phyloP scores from a whole-genome alignment of 2,888 invertebrate species.

The Drosophila robusta region DNA sequence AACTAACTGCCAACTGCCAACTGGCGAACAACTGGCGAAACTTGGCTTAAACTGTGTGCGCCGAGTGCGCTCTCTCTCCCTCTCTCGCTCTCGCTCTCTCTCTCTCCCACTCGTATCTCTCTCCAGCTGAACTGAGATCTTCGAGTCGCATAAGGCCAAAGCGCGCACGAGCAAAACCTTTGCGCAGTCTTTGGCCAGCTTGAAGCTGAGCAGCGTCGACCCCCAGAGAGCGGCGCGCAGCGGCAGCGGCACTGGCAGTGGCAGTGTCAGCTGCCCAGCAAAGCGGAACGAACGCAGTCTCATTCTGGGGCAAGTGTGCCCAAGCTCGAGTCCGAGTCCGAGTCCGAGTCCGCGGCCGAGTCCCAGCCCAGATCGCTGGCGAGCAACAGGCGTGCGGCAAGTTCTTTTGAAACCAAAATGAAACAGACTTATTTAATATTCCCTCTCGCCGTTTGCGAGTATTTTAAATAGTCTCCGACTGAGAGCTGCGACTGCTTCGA shows the following conservation, averaged over 20 bases:
- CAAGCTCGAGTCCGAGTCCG: conserved; percentile 13
- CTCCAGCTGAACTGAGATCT: conserved; percentile 38
- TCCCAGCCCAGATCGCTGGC: conserved; percentile 6
- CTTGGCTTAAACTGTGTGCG: conserved; percentile 53
- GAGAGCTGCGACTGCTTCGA: background rate
- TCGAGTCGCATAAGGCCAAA: conserved; percentile 73
- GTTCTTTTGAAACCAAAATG: conserved; percentile 74
- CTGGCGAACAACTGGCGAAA: conserved; percentile 45
- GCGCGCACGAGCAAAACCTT: conserved; percentile 72
- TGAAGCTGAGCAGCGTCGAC: conserved; percentile 43
- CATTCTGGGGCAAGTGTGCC: conserved; percentile 59
- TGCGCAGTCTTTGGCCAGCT: conserved; percentile 67
- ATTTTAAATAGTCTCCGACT: conserved; percentile 28
- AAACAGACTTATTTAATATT: conserved; percentile 78
- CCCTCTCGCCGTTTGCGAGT: conserved; percentile 43
- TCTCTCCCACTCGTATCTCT: conserved; percentile 15
- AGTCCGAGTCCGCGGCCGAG: background rate
- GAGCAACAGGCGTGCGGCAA: conserved; percentile 62
- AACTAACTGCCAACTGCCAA: conserved; percentile 60
- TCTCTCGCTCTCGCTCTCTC: conserved; percentile 20
- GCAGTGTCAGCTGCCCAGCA: conserved; percentile 70
- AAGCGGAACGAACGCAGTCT: conserved; percentile 74
- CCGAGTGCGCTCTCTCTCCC: conserved; percentile 9
- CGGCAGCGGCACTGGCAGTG: conserved; percentile 23
- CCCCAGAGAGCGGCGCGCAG: conserved; percentile 31